phyloP scores from a whole-genome alignment of 2,888 invertebrate species.

The Ctena decussata region DNA sequence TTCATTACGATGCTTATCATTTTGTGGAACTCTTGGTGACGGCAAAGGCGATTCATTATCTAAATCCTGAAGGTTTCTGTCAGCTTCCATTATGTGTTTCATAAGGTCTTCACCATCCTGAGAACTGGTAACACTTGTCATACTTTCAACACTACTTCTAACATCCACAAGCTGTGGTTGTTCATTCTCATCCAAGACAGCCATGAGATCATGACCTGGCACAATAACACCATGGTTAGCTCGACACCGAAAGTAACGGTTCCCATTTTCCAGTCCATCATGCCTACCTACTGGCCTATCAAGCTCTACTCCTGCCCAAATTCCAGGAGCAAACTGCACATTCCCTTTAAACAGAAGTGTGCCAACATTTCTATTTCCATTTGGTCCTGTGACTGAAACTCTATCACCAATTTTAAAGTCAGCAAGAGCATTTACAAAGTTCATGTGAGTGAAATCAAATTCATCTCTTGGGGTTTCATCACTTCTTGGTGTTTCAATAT shows the following conservation, averaged over 20 bases:
- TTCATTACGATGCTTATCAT: slow-evolving; percentile 38
- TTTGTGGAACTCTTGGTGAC: slow-evolving; percentile 39
- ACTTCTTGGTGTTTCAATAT: background rate
- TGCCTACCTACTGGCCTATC: slow-evolving; percentile 76
- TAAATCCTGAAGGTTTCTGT: slow-evolving; percentile 65
- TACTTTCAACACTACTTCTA: slow-evolving; percentile 58
- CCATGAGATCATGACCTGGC: slow-evolving; percentile 73
- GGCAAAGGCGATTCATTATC: slow-evolving; percentile 32
- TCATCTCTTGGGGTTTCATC: slow-evolving; percentile 35
- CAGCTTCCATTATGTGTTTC: slow-evolving; percentile 64
- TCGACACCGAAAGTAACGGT: slow-evolving; percentile 77
- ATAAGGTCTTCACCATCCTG: slow-evolving; percentile 65
- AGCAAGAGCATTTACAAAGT: slow-evolving; percentile 70
- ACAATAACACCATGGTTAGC: slow-evolving; percentile 78
- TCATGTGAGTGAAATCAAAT: slow-evolving; percentile 27
- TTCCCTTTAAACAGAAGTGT: slow-evolving; percentile 80
- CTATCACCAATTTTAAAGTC: slow-evolving; percentile 77
- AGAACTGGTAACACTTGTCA: slow-evolving; percentile 43
- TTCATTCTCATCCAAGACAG: slow-evolving; percentile 44
- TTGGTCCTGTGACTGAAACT: slow-evolving; percentile 77
- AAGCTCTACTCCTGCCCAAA: slow-evolving; percentile 83
- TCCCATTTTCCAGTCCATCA: slow-evolving; percentile 76
- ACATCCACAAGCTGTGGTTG: slow-evolving; percentile 32
- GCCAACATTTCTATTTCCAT: slow-evolving; percentile 64
- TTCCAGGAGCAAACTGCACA: slow-evolving; percentile 80